Evolutionary conservation across 2,113 vertebrate genomes (phyloP), one percentile per base, ranked within the genome.

Genomic region (western clawed frog (Xenopus tropicalis)): DNA sequence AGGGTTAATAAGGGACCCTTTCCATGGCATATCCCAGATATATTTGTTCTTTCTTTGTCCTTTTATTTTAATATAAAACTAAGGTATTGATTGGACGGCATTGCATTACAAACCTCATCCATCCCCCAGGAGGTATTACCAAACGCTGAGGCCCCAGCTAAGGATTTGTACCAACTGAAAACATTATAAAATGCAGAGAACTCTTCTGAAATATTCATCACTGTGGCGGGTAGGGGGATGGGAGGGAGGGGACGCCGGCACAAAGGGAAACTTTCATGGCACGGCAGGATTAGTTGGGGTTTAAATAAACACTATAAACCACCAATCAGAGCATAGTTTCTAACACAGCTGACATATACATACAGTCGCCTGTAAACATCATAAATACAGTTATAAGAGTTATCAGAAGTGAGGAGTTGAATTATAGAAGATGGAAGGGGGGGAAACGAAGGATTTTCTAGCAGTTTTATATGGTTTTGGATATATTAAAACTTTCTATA

Each of bases 51-150:
- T 51, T 21, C 51, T 61, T 54, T 44, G 48, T 54, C 72, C 66
- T 58, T 75, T 75, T 75, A 69, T 75, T 75, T 75, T 75, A 69
- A 75, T 75, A 75, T 75, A 75, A 75, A 69, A 75, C 69, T 75
- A 75, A 75, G 66, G 51, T 75, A 75, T 75, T 75, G 72, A 75
- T 75, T 75, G 58, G 66, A 75, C 72, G 62, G 58, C 72, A 75
- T 62, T 63, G 66, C 72, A 75, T 75, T 75, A 75, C 57, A 75
- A 75, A 75, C 62, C 72, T 69, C 72, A 75, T 75, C 72, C 72
- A 75, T 75, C 72, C 69, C 72, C 66, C 46, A 52, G 72, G 72
- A 75, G 44, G 72, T 66, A 69, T 69, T 69, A 75, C 72, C 66
- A 75, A 75, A 69, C 69, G 72, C 72, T 22, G 44, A 68, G 58